These are phyloP conservation scores for Nemotelus pantherinus DNA, from an alignment of 2,888 invertebrate genomes.

Conservation along the genomic window DNA sequence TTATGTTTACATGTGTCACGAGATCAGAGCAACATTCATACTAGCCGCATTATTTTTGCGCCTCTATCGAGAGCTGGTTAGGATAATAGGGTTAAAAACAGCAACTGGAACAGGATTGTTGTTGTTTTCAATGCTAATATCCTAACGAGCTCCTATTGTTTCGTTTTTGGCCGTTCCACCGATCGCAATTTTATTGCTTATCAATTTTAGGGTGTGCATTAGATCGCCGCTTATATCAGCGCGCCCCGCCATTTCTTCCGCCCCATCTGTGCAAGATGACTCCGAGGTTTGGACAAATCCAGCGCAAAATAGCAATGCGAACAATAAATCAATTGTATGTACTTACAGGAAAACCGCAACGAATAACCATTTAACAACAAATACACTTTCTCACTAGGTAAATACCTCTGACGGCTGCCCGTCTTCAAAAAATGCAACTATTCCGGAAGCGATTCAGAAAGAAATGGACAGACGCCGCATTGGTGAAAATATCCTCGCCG, in stretches of 20 bases:
- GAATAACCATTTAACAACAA: background rate
- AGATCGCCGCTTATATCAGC: conserved; percentile 85
- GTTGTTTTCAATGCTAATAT: no score
- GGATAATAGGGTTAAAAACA: no score
- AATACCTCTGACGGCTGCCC: conserved; percentile 58
- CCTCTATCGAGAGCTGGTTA: no score
- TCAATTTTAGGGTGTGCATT: conserved; percentile 75
- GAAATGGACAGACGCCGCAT: conserved; percentile 73
- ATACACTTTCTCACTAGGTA: conserved; percentile 42
- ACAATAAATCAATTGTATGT: conserved; percentile 60
- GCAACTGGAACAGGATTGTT: no score
- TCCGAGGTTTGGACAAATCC: conserved; percentile 81
- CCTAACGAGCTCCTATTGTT: no score
- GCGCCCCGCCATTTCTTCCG: conserved; percentile 73
- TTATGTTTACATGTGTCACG: no score
- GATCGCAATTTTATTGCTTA: no score
- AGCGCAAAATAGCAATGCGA: conserved; percentile 60
- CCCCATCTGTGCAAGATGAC: conserved; percentile 56
- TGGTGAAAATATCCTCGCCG: conserved; percentile 59
- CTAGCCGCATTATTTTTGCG: no score
- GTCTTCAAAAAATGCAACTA: conserved; percentile 61
- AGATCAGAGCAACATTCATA: no score
- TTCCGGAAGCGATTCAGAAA: conserved; percentile 74
- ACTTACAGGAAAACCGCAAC: background rate
- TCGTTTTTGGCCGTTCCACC: no score